Conservation (phyloP, 1,140 invertebrate genomes). For the Diachasmimorpha longicaudata region DNA sequence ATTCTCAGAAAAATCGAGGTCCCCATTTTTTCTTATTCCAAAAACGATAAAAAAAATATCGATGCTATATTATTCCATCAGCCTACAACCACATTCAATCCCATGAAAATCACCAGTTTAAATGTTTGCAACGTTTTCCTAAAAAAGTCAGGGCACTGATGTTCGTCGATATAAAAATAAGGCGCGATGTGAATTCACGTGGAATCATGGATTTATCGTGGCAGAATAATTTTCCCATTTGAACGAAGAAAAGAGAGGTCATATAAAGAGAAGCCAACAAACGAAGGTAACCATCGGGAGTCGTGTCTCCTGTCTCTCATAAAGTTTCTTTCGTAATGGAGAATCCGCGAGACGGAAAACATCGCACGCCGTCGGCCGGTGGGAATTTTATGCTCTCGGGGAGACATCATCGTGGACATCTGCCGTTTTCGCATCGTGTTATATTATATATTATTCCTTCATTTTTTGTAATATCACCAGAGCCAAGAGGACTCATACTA, state of each 20-base stretch:
- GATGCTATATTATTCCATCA: neutral
- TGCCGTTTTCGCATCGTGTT: constrained; percentile 42
- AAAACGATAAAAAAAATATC: too few relatives aligned
- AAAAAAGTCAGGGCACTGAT: neutral
- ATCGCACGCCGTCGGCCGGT: constrained; percentile 2
- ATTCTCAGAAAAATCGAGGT: too few relatives aligned
- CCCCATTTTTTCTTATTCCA: too few relatives aligned
- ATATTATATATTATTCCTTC: constrained; percentile 30
- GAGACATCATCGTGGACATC: constrained; percentile 54
- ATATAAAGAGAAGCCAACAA: neutral
- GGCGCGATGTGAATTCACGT: constrained; percentile 10
- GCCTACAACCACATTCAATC: neutral
- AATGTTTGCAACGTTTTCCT: neutral
- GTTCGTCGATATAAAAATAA: constrained; percentile 1
- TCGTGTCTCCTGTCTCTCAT: constrained; percentile 20
- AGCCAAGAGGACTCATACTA: neutral
- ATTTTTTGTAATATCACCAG: neutral
- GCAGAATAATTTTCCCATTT: constrained; percentile 18
- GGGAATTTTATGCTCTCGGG: neutral
- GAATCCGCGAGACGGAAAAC: constrained; percentile 2
- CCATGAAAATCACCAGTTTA: neutral
- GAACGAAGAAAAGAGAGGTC: neutral
- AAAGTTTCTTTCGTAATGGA: constrained; percentile 30
- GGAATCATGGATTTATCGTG: constrained; percentile 12
- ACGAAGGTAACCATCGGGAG: neutral